Base-by-base conservation (phyloP, 1,140 invertebrate genomes). In the Apis dorsata region DNA sequence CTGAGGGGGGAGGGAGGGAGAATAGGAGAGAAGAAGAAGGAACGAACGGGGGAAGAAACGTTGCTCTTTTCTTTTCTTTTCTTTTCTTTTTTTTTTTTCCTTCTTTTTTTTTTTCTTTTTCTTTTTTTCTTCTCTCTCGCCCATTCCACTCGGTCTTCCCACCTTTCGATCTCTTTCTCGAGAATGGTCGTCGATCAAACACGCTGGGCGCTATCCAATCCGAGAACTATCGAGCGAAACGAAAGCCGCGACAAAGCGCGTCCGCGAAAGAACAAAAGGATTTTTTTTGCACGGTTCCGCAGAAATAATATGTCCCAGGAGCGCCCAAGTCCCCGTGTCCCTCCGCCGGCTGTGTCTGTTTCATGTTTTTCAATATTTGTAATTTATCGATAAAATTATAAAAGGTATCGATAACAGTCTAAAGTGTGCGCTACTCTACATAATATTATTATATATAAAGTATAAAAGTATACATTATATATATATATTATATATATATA, bases 331-430 rank as follows among this genome's bases (percentile, higher is more conserved):
- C 88, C 88, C 85, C 87, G 87, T 82, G 89, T 91, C 88, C 34
- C 34, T 85, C 87, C 89, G 87, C 83, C 89, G 90, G 89, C 91
- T 93, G 90, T 93, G 90, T 93, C 92, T 93, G 93, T 94, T 93
- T 93, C 93, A 93, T 93, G 93, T 94, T 94, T 94, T 93, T 94
- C 92, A 94, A 93, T 94, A 94, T 94, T 93, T 94, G 92, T 94
- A 94, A 93, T 93, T 94, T 93, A 93, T 93, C 92, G 92, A 93
- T 94, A 91, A 93, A 93, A 93, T 93, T 93, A 93, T 94, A 93
- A 91, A 89, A 92, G 87, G 90, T 93, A 93, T 93, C 92, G 91
- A 93, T 93, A 93, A 93, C 92, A 93, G 92, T 93, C 92, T 94
- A 93, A 93, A 92, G 93, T 94, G 92, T 94, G 93, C 92, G 93